phyloP scores from a whole-genome alignment of 2,797 vertebrate species.

The Leuciscus waleckii region DNA sequence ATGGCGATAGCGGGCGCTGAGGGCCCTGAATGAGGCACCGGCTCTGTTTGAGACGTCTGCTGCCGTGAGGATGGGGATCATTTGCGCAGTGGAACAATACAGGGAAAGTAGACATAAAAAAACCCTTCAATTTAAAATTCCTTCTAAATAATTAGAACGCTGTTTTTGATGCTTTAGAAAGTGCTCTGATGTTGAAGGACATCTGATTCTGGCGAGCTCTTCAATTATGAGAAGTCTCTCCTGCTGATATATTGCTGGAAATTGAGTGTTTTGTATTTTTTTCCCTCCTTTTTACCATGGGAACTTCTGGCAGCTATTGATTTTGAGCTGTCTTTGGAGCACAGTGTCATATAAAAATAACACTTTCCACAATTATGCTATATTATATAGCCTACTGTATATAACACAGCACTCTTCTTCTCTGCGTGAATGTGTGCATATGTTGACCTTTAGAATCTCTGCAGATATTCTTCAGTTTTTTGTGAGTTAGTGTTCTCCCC shows the following conservation, averaged over 20 bases:
- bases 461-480: constrained; percentile 59
- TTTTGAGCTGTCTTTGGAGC: constrained; percentile 36
- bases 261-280: constrained; percentile 30
- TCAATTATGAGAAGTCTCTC: neutral
- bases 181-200: constrained; percentile 14
- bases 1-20: constrained; percentile 63
- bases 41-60: constrained; percentile 43
- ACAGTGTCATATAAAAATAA: neutral
- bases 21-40: constrained; percentile 49
- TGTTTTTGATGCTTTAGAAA: neutral
- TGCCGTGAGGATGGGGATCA: constrained; percentile 41
- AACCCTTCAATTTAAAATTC: constrained; percentile 2
- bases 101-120: constrained; percentile 7
- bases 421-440: neutral
- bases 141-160: neutral
- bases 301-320: constrained; percentile 64
- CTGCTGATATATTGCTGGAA: constrained; percentile 33
- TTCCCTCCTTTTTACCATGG: constrained; percentile 65
- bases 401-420: neutral
- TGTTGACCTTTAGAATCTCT: constrained; percentile 35
- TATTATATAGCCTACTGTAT: neutral
- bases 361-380: neutral
- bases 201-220: neutral
- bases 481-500: constrained; percentile 54
- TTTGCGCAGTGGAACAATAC: constrained; percentile 5